Conservation (phyloP, 2,113 vertebrate species). For the Mustela lutreola region DNA sequence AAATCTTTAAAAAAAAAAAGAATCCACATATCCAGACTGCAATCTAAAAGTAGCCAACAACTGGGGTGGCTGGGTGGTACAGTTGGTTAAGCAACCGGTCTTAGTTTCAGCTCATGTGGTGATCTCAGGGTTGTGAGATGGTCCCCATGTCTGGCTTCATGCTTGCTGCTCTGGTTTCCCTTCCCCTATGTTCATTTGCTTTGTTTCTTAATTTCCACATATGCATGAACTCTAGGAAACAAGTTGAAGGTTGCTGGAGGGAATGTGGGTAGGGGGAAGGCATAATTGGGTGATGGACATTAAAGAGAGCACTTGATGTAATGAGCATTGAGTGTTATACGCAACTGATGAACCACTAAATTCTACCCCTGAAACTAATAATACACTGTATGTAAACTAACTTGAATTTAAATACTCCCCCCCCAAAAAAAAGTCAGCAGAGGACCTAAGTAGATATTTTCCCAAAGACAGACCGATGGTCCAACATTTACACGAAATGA, state of each 20-base stretch:
- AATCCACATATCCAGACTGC: neutral
- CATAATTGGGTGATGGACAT: neutral
- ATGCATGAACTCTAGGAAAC: neutral
- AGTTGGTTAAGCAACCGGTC: neutral
- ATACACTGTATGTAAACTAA: neutral
- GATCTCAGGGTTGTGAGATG: neutral
- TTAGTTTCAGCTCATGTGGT: neutral
- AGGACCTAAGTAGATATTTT: neutral
- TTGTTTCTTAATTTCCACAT: neutral
- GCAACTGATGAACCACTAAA: neutral
- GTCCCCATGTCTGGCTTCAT: neutral
- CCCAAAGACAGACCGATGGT: neutral
- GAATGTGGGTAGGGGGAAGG: neutral
- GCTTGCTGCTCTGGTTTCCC: neutral
- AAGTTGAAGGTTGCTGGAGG: neutral
- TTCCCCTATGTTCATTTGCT: neutral
- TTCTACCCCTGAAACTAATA: neutral
- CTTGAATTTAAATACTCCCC: neutral
- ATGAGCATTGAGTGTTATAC: neutral
- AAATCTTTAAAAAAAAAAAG: too few species aligned
- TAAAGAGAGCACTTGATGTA: neutral
- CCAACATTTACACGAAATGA: neutral
- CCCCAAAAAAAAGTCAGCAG: neutral
- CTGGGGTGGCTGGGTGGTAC: neutral
- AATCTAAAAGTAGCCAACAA: neutral